These are phyloP conservation scores for Stichodactyla helianthus DNA, from an alignment of 64 coral and sea anemone species.

Conservation along the genomic window DNA sequence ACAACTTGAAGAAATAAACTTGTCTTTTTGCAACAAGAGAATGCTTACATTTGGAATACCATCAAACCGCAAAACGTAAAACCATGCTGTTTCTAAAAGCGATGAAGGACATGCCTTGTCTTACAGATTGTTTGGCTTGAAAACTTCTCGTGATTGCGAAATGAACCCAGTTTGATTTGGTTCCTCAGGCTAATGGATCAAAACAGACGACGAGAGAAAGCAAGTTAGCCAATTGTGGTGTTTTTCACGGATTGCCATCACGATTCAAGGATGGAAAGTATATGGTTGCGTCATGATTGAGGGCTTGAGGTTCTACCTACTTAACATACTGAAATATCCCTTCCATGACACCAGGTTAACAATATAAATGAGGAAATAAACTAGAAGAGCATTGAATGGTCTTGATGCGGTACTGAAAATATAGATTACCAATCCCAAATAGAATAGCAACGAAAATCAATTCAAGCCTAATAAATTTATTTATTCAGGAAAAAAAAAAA, in stretches of 20 bases:
- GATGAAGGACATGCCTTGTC: conserved; percentile 16
- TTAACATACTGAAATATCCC: neutral
- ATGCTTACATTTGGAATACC: conserved; percentile 7
- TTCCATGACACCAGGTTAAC: neutral
- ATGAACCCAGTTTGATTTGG: neutral
- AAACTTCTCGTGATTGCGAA: neutral
- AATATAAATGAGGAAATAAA: neutral
- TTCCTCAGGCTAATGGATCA: neutral
- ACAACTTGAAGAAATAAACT: neutral
- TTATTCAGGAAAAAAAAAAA: neutral
- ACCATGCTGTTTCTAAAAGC: neutral
- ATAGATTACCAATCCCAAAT: neutral
- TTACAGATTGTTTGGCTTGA: neutral
- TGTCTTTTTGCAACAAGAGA: neutral
- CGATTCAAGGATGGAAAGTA: neutral
- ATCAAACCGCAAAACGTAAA: conserved; percentile 21
- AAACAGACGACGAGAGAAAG: neutral
- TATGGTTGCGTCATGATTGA: neutral
- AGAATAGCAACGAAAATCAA: neutral
- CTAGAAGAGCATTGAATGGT: neutral
- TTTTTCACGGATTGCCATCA: neutral
- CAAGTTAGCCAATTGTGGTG: neutral
- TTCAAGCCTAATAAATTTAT: neutral
- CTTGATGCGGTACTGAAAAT: neutral
- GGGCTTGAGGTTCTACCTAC: neutral